A percentile compares a stretch with the other conserved stretches of the same genome.
Conservation (phyloP, 2,888 invertebrate species). For the Bursaphelenchus okinawaensis region DNA sequence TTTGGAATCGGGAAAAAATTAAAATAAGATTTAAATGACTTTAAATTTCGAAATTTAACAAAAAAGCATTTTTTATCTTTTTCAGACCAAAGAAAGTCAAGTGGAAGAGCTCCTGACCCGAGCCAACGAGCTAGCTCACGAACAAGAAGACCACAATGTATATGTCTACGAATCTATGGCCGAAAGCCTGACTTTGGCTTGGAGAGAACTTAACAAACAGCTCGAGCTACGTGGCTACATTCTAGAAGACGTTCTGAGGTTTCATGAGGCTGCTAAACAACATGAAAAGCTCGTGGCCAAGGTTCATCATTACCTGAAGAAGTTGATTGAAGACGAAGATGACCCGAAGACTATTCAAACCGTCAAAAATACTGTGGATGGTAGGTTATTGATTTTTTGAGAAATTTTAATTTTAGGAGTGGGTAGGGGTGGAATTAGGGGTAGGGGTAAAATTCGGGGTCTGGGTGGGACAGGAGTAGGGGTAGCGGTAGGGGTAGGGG, state of each 20-base stretch:
- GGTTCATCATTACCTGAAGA: slow-evolving; percentile 8
- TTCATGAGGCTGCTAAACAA: slow-evolving; percentile 65
- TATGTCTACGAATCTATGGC: slow-evolving; percentile 84
- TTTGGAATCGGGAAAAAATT: too few species aligned
- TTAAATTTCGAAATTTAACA: neutral
- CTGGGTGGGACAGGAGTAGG: too few species aligned
- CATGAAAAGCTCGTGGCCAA: slow-evolving; percentile 33
- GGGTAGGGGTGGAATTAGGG: too few species aligned
- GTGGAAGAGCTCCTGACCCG: slow-evolving; percentile 78
- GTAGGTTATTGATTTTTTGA: neutral
- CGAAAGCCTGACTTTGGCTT: slow-evolving; percentile 66
- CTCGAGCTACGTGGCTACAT: slow-evolving; percentile 73
- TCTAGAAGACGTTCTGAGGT: slow-evolving; percentile 72
- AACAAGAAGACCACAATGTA: slow-evolving; percentile 64
- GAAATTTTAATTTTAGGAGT: too few species aligned
- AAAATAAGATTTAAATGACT: slow-evolving; percentile 4
- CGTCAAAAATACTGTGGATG: neutral
- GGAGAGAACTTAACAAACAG: slow-evolving; percentile 76
- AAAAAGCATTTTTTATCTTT: neutral
- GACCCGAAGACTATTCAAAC: neutral
- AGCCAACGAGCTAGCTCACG: slow-evolving; percentile 76
- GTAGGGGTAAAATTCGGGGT: too few species aligned
- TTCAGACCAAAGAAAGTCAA: slow-evolving; percentile 77
- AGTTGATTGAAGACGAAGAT: slow-evolving; percentile 3
- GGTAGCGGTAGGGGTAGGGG: too few species aligned